Conservation (phyloP, 2,113 vertebrate genomes). For the Syngnathoides biaculeatus region DNA sequence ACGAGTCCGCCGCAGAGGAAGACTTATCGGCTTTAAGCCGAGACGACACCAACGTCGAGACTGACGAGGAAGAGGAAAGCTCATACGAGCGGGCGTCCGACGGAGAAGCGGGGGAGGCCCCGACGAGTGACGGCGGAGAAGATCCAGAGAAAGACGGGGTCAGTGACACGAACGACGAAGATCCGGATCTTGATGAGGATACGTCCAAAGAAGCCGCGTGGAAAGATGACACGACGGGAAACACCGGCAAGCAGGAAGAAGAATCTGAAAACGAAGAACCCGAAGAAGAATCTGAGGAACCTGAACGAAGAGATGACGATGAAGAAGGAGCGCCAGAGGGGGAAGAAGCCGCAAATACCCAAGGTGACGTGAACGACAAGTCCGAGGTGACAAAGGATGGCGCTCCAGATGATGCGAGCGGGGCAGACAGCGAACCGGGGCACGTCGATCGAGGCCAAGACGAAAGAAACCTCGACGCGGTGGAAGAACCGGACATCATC, state of each 20-base stretch:
- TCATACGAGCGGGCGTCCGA: not conserved
- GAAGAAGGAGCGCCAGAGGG: not conserved
- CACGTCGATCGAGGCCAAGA: not conserved
- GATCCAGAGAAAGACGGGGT: slow-evolving; percentile 1
- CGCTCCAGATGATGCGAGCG: slow-evolving; percentile 5
- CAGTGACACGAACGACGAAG: not conserved
- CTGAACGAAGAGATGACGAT: not conserved
- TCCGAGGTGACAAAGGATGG: slow-evolving; percentile 16
- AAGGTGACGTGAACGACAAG: slow-evolving; percentile 7
- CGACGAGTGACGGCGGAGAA: slow-evolving; percentile 7
- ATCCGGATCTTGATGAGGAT: slow-evolving; percentile 2
- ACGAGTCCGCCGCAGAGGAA: slow-evolving; percentile 11
- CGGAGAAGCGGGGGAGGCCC: not conserved
- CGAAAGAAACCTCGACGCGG: slow-evolving; percentile 5
- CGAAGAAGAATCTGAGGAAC: not conserved
- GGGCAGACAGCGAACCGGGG: not conserved
- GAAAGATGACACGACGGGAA: slow-evolving; percentile 10
- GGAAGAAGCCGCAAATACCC: not conserved
- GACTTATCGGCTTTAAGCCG: not conserved
- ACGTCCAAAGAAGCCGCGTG: slow-evolving; percentile 19
- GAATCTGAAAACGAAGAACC: not conserved
- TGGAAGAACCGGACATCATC: slow-evolving; percentile 9
- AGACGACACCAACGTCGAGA: not conserved
- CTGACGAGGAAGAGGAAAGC: slow-evolving; percentile 11
- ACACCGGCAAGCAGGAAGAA: slow-evolving; percentile 29